Evolutionary conservation across 1,140 invertebrate species (phyloP).

Genomic region (Drosophila littoralis): DNA sequence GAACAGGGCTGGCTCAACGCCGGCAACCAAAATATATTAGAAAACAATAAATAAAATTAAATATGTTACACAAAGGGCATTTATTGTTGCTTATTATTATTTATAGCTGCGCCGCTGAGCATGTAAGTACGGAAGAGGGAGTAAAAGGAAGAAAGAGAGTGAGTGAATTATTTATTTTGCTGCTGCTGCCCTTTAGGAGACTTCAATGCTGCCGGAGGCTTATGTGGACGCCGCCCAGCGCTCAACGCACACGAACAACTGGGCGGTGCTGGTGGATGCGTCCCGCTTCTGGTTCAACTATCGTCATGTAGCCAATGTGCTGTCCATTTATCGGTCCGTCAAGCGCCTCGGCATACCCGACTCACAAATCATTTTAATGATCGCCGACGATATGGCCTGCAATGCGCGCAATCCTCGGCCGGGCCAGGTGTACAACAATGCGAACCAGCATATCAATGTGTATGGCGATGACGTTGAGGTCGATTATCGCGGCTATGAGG

Average conservation of each 20-base stretch:
- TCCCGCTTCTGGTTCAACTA: slow-evolving; percentile 99
- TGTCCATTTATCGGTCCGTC: slow-evolving; percentile 99
- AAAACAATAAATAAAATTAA: slow-evolving; percentile 20
- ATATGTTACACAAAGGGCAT: slow-evolving; percentile 17
- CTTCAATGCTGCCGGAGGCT: slow-evolving; percentile 59
- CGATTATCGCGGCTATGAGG: slow-evolving; percentile 98
- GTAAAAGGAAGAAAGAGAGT: background rate
- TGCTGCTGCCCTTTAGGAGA: slow-evolving; percentile 28
- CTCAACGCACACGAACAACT: slow-evolving; percentile 97
- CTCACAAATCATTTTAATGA: slow-evolving; percentile 98
- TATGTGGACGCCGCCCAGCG: slow-evolving; percentile 72
- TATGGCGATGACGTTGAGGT: slow-evolving; percentile 99
- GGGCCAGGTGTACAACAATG: slow-evolving; percentile 99
- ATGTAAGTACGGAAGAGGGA: slow-evolving; percentile 12
- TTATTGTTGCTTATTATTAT: slow-evolving; percentile 7
- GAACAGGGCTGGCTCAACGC: slow-evolving; percentile 25
- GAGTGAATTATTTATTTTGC: slow-evolving; percentile 1
- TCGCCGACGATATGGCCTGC: slow-evolving; percentile 99
- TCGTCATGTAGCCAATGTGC: slow-evolving; percentile 98
- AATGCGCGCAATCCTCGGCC: slow-evolving; percentile 98
- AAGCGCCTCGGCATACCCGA: slow-evolving; percentile 99
- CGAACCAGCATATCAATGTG: slow-evolving; percentile 98
- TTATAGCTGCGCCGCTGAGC: slow-evolving; percentile 6
- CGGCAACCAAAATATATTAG: slow-evolving; percentile 21
- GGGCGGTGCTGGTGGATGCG: slow-evolving; percentile 99